Percentiles rank a stretch among this genome's conserved stretches.
Evolutionary conservation across 1,140 invertebrate genomes (phyloP).

Genomic region (Drosophila rufa): DNA sequence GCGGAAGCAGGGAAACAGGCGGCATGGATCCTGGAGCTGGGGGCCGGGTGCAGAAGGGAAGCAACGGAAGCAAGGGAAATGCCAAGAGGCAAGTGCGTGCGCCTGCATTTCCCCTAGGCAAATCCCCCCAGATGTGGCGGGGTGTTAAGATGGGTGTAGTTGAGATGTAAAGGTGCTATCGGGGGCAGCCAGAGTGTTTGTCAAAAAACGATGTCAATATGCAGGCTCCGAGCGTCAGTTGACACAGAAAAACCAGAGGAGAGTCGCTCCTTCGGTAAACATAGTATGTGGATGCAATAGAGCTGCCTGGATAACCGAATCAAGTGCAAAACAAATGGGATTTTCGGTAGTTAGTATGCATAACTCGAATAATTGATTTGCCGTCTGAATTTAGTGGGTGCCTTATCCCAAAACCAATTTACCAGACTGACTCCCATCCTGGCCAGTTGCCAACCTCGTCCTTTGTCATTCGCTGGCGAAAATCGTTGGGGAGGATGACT

Average conservation of each 20-base stretch:
- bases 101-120: conserved; percentile 52
- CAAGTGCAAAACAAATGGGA: conserved; percentile 10
- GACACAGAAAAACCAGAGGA: conserved; percentile 64
- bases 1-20: conserved; percentile 9
- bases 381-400: conserved; percentile 7
- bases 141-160: conserved; percentile 17
- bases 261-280: conserved; percentile 7
- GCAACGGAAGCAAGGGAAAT: conserved; percentile 69
- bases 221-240: conserved; percentile 47
- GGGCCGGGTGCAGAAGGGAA: not conserved
- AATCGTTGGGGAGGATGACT: conserved; percentile 7
- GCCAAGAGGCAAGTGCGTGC: conserved; percentile 73
- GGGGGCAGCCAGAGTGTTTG: conserved; percentile 50
- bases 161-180: conserved; percentile 38
- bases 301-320: conserved; percentile 39
- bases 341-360: conserved; percentile 32
- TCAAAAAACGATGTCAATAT: conserved; percentile 79
- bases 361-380: conserved; percentile 34
- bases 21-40: conserved; percentile 2
- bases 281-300: conserved; percentile 43
- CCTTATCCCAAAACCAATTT: conserved; percentile 19
- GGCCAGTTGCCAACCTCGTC: conserved; percentile 16
- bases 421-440: conserved; percentile 3
- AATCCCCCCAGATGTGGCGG: conserved; percentile 2
- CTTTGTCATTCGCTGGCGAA: not conserved